Base-by-base conservation (phyloP, 1,140 invertebrate genomes). In the Ctenoplectra terminalis region DNA sequence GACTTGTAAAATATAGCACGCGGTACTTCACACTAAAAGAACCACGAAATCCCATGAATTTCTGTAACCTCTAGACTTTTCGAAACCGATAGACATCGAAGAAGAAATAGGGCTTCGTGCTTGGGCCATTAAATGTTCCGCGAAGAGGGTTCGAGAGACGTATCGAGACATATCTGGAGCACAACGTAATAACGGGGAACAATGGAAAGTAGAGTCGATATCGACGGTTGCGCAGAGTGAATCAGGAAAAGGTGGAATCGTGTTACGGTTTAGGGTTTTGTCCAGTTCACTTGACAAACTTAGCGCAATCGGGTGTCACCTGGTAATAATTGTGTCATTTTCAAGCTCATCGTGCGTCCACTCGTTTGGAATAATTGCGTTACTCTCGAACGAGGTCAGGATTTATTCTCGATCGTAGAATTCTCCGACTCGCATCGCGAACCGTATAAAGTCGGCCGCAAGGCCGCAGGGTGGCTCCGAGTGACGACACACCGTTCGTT, bases 271-370 rank as follows among this genome's bases (percentile, higher is more conserved):
- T 13, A 40, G 5, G 20, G 6, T 5, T 6, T n/a, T 29, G 78
- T 29, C 20, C 34, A 23, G 17, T 31, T n/a, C 23, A 7, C 26
- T n/a, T 73, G 56, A 56, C 43, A 76, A 69, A 37, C 50, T 46
- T 71, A 78, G 69, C 73, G 73, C 74, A 83, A 86, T 46, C 70
- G 58, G 20, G 40, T 46, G 31, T 69, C 81, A 69, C 69, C 71
- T 71, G 78, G 73, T 64, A 64, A 86, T 86, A 87, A 87, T 86
- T 79, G 72, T 74, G 80, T 82, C 85, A 74, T 87, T 87, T 87
- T 81, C 85, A 86, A 87, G 86, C 80, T 82, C 26, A 79, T 86
- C 73, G 80, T 66, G 52, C 83, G 84, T 74, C 80, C 79, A 87
- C 84, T 69, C 84, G 74, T 26, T 8, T 31, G 43, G 84, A 78